A percentile compares a stretch with the other conserved stretches of the same genome.
Conservation (phyloP, 2,888 invertebrate species). For the Drosophila neotestacea region DNA sequence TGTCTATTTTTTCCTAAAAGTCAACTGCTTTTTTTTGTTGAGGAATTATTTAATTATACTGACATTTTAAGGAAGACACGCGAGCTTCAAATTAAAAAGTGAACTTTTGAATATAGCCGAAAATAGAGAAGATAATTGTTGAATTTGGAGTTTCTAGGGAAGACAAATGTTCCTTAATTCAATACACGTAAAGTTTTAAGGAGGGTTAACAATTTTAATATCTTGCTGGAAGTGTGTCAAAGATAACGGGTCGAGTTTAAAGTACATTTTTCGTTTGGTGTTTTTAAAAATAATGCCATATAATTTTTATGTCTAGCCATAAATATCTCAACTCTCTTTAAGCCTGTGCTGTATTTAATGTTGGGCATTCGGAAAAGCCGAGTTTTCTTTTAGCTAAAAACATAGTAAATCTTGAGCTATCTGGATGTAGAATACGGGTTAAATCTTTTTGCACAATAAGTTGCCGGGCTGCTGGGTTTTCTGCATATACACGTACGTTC, state of each 20-base stretch:
- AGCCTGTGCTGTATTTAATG: not conserved
- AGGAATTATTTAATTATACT: not conserved
- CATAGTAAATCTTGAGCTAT: conserved; percentile 5
- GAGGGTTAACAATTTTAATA: not conserved
- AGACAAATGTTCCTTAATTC: no score
- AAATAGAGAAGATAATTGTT: not conserved
- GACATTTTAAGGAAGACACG: not conserved
- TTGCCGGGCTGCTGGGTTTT: conserved; percentile 54
- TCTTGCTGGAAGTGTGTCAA: not conserved
- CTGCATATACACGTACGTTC: conserved; percentile 39
- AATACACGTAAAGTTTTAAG: no score
- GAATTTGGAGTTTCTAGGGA: not conserved
- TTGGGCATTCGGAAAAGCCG: not conserved
- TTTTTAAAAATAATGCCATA: not conserved
- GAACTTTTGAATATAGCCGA: no score
- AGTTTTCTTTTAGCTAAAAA: not conserved
- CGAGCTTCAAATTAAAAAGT: no score
- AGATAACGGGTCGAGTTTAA: not conserved
- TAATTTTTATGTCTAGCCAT: not conserved
- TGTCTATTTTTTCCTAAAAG: not conserved
- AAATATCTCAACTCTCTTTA: not conserved
- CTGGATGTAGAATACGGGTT: conserved; percentile 53
- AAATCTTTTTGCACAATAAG: conserved; percentile 59
- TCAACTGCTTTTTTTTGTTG: not conserved
- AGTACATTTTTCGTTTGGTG: not conserved